These are phyloP conservation scores for Ascaphus truei DNA, from an alignment of 2,113 vertebrate species.

Conservation along the genomic window DNA sequence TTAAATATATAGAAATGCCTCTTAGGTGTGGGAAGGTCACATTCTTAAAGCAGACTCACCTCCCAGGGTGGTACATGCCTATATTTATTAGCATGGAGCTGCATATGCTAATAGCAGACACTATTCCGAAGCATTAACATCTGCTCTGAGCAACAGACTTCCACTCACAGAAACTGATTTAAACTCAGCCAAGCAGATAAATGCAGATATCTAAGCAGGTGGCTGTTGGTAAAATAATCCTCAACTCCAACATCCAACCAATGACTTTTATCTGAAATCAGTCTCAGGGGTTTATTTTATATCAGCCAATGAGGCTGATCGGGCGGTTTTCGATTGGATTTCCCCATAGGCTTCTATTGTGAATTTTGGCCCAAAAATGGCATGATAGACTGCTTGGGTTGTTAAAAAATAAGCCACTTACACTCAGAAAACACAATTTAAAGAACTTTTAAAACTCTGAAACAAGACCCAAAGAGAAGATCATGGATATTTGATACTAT, in stretches of 20 bases:
- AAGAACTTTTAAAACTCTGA: no score
- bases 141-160: slow-evolving; percentile 73
- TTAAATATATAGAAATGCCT: slow-evolving; percentile 1
- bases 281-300: no score
- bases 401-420: no score
- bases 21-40: slow-evolving; percentile 22
- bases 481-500: no score
- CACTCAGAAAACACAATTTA: no score
- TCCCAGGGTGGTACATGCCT: slow-evolving; percentile 51
- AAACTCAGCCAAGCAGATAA: slow-evolving; percentile 80
- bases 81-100: slow-evolving; percentile 71
- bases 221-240: slow-evolving; percentile 66
- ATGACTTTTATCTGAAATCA: slow-evolving; percentile 58
- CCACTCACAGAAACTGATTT: slow-evolving; percentile 78
- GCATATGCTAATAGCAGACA: slow-evolving; percentile 74
- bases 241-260: slow-evolving; percentile 62
- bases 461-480: no score
- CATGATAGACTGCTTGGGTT: no score
- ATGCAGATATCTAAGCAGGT: slow-evolving; percentile 76
- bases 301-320: no score
- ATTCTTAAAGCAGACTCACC: slow-evolving; percentile 37
- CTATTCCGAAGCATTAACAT: slow-evolving; percentile 74
- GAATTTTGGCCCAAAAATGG: no score
- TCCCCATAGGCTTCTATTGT: no score
- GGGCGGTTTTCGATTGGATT: no score